These are phyloP conservation scores for Luidia sarsii DNA, from an alignment of 53 echinoderm and acorn worm species.

Conservation along the genomic window DNA sequence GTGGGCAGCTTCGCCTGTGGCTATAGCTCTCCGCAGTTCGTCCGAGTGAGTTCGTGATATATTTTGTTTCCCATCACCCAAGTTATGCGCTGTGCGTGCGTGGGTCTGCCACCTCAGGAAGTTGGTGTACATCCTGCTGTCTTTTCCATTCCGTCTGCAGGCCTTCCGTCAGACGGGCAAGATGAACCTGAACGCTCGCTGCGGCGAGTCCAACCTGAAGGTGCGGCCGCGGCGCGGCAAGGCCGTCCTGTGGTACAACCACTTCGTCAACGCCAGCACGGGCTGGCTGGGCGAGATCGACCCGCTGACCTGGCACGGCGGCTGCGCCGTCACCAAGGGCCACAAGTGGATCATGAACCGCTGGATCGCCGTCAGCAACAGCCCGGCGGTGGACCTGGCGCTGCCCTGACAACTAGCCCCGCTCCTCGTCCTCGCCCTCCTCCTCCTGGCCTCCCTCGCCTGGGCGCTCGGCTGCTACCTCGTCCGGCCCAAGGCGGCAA, in stretches of 20 bases:
- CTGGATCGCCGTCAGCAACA: conserved; percentile 81
- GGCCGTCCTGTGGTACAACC: conserved; percentile 95
- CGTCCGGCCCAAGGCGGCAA: no score
- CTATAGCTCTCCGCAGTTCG: no score
- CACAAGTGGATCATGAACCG: conserved; percentile 97
- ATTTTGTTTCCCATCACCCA: no score
- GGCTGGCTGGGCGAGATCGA: conserved; percentile 94
- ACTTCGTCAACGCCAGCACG: conserved; percentile 78
- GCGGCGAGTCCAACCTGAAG: conserved; percentile 76
- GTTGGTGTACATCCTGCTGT: no score
- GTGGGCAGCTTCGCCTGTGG: no score
- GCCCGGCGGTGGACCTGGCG: conserved; percentile 68
- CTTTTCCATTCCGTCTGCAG: conserved; percentile 53
- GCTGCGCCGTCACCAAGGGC: conserved; percentile 89
- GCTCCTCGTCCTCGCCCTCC: conserved; percentile 1
- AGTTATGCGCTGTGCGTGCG: no score
- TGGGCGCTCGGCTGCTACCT: no score
- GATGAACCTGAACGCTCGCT: conserved; percentile 80
- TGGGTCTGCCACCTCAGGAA: no score
- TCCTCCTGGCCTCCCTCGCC: background rate
- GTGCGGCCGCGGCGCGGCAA: conserved; percentile 76
- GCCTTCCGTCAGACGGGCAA: conserved; percentile 70
- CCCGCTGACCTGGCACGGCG: conserved; percentile 91
- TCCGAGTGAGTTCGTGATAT: no score
- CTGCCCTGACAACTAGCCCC: conserved; percentile 41